These are phyloP conservation scores for Ligdia adustata DNA, from an alignment of 2,888 invertebrate species.

Conservation along the genomic window DNA sequence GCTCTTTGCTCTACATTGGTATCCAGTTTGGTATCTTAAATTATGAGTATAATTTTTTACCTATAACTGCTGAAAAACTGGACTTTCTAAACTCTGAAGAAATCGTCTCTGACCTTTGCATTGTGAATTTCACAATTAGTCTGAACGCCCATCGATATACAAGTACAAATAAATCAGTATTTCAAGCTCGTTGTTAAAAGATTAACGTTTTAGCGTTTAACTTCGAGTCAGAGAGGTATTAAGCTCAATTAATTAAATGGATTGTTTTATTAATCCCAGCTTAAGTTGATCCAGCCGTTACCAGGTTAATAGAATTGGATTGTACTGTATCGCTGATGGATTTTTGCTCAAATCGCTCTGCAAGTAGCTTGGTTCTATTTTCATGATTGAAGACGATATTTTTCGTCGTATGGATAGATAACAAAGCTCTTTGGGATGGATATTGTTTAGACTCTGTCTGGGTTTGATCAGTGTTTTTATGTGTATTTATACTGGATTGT, in stretches of 20 bases:
- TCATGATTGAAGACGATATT: too few relatives aligned
- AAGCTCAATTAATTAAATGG: conserved; percentile 9
- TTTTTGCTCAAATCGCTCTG: not conserved
- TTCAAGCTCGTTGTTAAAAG: conserved; percentile 3
- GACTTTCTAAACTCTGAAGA: conserved; percentile 2
- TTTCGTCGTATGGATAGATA: too few relatives aligned
- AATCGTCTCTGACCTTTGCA: not conserved
- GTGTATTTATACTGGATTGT: too few relatives aligned
- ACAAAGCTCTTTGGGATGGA: not conserved
- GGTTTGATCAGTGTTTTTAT: too few relatives aligned
- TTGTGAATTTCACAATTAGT: too few relatives aligned
- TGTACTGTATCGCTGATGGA: not conserved
- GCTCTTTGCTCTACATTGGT: too few relatives aligned
- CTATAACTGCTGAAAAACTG: not conserved
- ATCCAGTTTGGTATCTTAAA: too few relatives aligned
- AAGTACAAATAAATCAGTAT: not conserved
- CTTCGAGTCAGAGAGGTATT: conserved; percentile 3
- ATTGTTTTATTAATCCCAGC: conserved; percentile 2
- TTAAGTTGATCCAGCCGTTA: conserved; percentile 7
- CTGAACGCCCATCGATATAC: not conserved
- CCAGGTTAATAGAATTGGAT: conserved; percentile 9
- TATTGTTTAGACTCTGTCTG: not conserved
- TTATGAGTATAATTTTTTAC: not conserved
- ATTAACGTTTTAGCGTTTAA: conserved; percentile 9
- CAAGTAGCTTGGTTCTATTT: conserved; percentile 7